Evolutionary conservation across 23 tunicate species (phyloP).

Genomic region (Trididemnum nubilum): DNA sequence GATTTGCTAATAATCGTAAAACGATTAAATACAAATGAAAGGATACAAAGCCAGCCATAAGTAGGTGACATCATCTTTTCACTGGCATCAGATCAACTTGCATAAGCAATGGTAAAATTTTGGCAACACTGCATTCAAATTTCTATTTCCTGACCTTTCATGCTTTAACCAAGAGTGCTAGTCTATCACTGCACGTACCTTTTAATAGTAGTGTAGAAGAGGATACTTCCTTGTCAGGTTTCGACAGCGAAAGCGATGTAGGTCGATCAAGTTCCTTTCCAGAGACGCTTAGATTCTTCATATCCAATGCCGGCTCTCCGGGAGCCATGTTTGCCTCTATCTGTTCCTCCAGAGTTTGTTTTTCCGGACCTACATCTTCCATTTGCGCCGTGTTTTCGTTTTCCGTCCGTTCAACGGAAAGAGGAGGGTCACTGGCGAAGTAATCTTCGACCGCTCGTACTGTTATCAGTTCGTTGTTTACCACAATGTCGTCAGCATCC

Average conservation of each 20-base stretch:
- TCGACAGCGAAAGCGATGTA: constrained; percentile 11
- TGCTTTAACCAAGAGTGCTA: too few relatives aligned
- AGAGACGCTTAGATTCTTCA: background rate
- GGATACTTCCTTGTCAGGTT: background rate
- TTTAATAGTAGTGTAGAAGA: too few relatives aligned
- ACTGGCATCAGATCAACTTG: too few relatives aligned
- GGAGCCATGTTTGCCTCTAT: constrained; percentile 20
- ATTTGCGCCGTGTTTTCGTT: background rate
- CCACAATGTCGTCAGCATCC: constrained; percentile 42
- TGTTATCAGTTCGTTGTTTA: constrained; percentile 56
- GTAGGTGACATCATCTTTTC: too few relatives aligned
- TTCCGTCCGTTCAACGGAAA: background rate
- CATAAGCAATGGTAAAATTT: too few relatives aligned
- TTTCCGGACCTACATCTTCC: background rate
- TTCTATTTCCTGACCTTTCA: too few relatives aligned
- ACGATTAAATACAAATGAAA: too few relatives aligned
- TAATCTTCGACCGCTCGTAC: constrained; percentile 49
- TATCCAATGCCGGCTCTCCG: background rate
- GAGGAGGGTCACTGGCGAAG: constrained; percentile 25
- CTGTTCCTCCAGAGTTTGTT: background rate
- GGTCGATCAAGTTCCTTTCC: constrained; percentile 26
- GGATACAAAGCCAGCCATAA: too few relatives aligned
- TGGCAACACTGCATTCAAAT: too few relatives aligned
- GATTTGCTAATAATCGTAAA: too few relatives aligned
- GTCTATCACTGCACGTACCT: too few relatives aligned